Base-by-base conservation (phyloP, 2,113 vertebrate genomes). In the Riparia riparia region DNA sequence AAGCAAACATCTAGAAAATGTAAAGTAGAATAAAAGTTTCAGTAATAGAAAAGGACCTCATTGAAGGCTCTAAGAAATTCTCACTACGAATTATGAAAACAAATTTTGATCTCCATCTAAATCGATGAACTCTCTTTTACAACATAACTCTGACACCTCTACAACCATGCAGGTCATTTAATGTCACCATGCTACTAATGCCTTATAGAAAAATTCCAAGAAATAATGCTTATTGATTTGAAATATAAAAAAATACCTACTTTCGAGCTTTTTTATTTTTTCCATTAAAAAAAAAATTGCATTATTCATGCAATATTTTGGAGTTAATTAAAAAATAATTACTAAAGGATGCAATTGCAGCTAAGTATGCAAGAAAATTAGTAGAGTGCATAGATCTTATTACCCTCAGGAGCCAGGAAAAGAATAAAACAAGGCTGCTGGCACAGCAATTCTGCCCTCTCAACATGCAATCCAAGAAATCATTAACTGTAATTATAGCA, bases 271-370 rank as follows among this genome's bases (percentile, higher is more conserved):
- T 78, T 50, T 21, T 3, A 42, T 45, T 58, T 72, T 71, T 56
- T 20, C 16, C 8, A 6, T 29, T 50, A 51, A 26, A 51, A 17
- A 5, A 5, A 5, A 7, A 54, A 47, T 89, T 84, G 56, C 64
- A 76, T 72, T 93, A 73, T 90, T 89, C 42, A 70, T 37, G 56
- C 78, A 93, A 76, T 63, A 81, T 66, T 84, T 84, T 17, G 58
- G 51, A 91, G 79, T 95, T 93, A 92, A 94, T 96, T 91, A 95
- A 91, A 91, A 94, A 87, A 87, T 80, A 93, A 96, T 88, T 89
- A 88, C 68, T 61, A 24, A 87, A 92, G 32, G 90, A 21, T 89
- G 73, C 68, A 93, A 93, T 47, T 73, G 95, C 74, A 90, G 64
- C 68, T 90, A 95, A 90, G 82, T 95, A 82, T 78, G 89, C 90